Conservation (phyloP, 2,113 vertebrate genomes). For the Coregonus clupeaformis region DNA sequence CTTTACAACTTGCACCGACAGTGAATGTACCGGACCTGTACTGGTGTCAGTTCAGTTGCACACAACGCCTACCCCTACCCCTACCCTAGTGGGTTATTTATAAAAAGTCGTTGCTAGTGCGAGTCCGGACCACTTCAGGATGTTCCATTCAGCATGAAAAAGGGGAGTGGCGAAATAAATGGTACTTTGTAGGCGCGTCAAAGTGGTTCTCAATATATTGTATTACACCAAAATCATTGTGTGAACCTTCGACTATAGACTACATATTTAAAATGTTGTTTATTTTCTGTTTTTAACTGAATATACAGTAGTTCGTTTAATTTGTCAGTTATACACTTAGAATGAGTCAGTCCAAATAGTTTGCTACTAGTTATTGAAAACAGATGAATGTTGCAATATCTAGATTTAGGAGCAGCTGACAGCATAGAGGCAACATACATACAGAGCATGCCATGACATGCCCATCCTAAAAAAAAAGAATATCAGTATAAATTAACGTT, state of each 20-base stretch:
- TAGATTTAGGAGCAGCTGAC: too few species aligned
- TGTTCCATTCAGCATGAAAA: conserved; percentile 57
- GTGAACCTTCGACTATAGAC: not conserved
- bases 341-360: not conserved
- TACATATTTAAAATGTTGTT: not conserved
- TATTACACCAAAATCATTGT: not conserved
- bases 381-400: too few species aligned
- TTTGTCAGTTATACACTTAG: not conserved
- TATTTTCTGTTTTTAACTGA: not conserved
- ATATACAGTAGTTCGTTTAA: not conserved
- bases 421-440: too few species aligned
- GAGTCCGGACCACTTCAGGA: conserved; percentile 41
- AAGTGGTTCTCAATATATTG: not conserved
- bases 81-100: too few species aligned
- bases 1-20: not conserved
- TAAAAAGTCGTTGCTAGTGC: not conserved
- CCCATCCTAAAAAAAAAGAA: too few species aligned
- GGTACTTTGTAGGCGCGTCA: conserved; percentile 22
- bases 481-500: too few species aligned
- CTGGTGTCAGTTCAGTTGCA: conserved; percentile 40
- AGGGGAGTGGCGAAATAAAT: conserved; percentile 13
- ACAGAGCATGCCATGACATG: too few species aligned
- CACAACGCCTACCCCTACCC: conserved; percentile 2
- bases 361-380: not conserved
- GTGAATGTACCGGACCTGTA: conserved; percentile 33